Conservation (phyloP, 2,797 vertebrate species). For the Leuciscus waleckii region DNA sequence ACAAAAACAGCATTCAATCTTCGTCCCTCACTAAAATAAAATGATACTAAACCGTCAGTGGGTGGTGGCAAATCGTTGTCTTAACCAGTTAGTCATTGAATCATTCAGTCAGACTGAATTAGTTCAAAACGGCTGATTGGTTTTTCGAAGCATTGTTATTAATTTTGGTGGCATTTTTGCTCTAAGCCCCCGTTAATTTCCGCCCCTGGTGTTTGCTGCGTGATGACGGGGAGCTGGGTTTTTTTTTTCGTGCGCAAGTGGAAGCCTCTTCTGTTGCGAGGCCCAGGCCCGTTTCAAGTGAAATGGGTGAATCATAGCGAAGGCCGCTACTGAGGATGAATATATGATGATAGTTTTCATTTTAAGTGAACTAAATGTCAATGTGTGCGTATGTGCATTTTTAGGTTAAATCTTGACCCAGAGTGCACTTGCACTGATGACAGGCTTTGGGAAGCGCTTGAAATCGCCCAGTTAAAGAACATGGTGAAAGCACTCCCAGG, state of each 20-base stretch:
- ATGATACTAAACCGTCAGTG: background rate
- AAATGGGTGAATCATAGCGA: no score
- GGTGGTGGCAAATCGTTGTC: background rate
- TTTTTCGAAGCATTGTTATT: no score
- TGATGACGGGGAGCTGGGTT: no score
- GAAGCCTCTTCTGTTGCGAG: no score
- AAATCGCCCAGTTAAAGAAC: constrained; percentile 98
- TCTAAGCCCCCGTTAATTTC: no score
- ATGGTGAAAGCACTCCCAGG: constrained; percentile 95
- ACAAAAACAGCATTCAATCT: background rate
- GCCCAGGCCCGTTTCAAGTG: no score
- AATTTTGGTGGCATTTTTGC: no score
- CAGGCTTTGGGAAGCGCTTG: constrained; percentile 97
- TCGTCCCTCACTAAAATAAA: background rate
- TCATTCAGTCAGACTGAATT: background rate
- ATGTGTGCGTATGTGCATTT: background rate
- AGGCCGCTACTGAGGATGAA: background rate
- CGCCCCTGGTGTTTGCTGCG: no score
- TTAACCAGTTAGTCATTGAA: background rate
- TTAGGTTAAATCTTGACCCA: constrained; percentile 95
- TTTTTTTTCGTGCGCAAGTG: no score
- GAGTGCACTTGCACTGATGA: constrained; percentile 92
- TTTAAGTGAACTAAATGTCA: background rate
- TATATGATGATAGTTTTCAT: background rate
- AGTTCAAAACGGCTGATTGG: background rate